These are phyloP conservation scores for Brachyhypopomus occidentalis DNA, from an alignment of 2,113 vertebrate genomes.

Conservation along the genomic window DNA sequence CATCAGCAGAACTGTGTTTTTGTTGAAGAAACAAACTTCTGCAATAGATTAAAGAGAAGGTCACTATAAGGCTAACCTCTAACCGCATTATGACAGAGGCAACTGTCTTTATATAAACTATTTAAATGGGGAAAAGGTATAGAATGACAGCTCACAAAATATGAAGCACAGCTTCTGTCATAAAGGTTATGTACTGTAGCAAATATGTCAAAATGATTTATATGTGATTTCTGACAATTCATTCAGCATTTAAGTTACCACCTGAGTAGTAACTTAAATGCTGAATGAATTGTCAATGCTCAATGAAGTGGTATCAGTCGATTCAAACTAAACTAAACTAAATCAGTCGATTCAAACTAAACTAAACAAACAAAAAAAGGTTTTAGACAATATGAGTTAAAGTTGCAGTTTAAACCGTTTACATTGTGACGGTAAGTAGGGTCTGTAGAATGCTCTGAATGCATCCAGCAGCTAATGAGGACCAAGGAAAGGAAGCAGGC, in stretches of 20 bases:
- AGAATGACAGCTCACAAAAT: neutral
- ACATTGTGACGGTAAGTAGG: neutral
- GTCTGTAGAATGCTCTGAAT: neutral
- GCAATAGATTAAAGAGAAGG: neutral
- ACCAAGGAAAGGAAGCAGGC: neutral
- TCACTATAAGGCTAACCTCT: neutral
- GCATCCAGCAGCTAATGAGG: conserved; percentile 2
- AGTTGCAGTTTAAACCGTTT: neutral
- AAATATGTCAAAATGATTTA: neutral
- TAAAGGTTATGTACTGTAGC: neutral
- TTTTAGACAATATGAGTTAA: neutral
- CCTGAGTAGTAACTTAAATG: too few relatives aligned
- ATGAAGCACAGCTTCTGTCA: neutral
- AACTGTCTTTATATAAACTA: too few relatives aligned
- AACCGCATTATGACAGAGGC: neutral
- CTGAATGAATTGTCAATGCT: too few relatives aligned
- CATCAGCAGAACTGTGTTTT: conserved; percentile 34
- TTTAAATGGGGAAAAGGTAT: neutral
- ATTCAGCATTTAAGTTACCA: neutral
- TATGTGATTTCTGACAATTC: neutral
- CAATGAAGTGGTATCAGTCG: too few relatives aligned
- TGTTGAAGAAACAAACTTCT: conserved; percentile 5
- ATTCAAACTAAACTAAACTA: too few relatives aligned
- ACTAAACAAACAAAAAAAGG: neutral
- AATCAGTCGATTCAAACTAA: too few relatives aligned